Conservation (phyloP, 2,888 invertebrate genomes). For the Leptopilina drosophilae region DNA sequence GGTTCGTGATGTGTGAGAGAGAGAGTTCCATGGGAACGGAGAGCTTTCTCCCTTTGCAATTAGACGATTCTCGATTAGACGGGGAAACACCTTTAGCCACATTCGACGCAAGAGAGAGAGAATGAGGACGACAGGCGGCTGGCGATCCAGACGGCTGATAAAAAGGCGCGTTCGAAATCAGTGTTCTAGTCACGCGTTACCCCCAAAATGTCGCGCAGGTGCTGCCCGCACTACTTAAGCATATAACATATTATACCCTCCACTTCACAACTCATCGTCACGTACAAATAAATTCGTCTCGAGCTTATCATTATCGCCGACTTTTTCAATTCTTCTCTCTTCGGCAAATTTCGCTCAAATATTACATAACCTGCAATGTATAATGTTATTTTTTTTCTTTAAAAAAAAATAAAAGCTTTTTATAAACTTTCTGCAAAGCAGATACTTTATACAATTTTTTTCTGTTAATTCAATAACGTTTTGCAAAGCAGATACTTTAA, state of each 20-base stretch:
- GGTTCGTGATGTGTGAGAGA: conserved; percentile 15
- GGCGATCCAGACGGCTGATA: conserved; percentile 40
- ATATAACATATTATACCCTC: background rate
- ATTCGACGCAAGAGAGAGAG: background rate
- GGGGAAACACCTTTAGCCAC: conserved; percentile 37
- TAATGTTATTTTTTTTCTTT: no score
- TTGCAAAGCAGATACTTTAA: no score
- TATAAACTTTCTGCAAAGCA: no score
- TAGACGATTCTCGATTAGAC: conserved; percentile 37
- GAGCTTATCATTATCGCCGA: background rate
- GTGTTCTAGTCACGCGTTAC: conserved; percentile 36
- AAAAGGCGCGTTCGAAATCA: conserved; percentile 35
- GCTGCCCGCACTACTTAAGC: conserved; percentile 32
- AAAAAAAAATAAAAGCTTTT: no score
- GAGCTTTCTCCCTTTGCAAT: conserved; percentile 39
- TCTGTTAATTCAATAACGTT: no score
- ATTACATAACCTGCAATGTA: no score
- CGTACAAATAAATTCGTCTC: conserved; percentile 29
- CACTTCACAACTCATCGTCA: background rate
- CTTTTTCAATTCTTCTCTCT: background rate
- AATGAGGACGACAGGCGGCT: conserved; percentile 39
- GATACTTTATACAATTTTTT: no score
- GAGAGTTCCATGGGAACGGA: conserved; percentile 36
- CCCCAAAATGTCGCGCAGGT: conserved; percentile 35
- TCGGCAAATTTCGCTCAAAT: no score